Conservation (phyloP, 1,140 invertebrate species). For the Drosophila ananassae region DNA sequence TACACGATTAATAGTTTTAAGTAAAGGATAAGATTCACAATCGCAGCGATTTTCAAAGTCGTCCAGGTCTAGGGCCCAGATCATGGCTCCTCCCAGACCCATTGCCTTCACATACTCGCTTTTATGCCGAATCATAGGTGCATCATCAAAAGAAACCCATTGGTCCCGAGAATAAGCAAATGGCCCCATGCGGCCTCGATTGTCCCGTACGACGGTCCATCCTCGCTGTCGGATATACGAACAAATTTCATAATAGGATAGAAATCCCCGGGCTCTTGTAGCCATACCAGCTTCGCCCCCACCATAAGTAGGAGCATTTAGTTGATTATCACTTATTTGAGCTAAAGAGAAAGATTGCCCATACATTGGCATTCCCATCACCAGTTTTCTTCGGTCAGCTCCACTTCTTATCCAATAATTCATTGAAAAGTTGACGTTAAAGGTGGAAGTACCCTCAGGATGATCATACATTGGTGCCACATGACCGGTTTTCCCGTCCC, state of each 20-base stretch:
- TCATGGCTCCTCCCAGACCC: slow-evolving; percentile 92
- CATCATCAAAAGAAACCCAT: slow-evolving; percentile 94
- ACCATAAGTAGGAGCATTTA: slow-evolving; percentile 89
- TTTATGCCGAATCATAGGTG: slow-evolving; percentile 89
- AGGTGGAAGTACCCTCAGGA: slow-evolving; percentile 88
- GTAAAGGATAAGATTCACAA: slow-evolving; percentile 91
- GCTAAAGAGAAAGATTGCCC: slow-evolving; percentile 93
- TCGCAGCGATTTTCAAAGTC: slow-evolving; percentile 90
- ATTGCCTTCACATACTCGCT: slow-evolving; percentile 90
- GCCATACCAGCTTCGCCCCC: slow-evolving; percentile 92
- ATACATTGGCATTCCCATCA: slow-evolving; percentile 93
- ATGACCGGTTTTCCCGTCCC: slow-evolving; percentile 93
- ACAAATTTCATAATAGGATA: slow-evolving; percentile 94
- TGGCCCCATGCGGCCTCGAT: slow-evolving; percentile 89
- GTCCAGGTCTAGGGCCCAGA: slow-evolving; percentile 92
- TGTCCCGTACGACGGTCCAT: slow-evolving; percentile 89
- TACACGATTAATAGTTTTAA: slow-evolving; percentile 91
- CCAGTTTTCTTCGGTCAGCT: slow-evolving; percentile 89
- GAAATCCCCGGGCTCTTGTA: slow-evolving; percentile 91
- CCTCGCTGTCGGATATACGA: slow-evolving; percentile 87
- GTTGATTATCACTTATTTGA: slow-evolving; percentile 86
- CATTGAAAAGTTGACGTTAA: slow-evolving; percentile 94
- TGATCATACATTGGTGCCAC: slow-evolving; percentile 91
- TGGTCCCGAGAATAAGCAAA: slow-evolving; percentile 90
- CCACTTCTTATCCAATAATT: slow-evolving; percentile 92